Percentiles rank a stretch among this genome's conserved stretches.
Evolutionary conservation across 2,113 vertebrate species (phyloP).

Genomic region (Phocoena sinus): DNA sequence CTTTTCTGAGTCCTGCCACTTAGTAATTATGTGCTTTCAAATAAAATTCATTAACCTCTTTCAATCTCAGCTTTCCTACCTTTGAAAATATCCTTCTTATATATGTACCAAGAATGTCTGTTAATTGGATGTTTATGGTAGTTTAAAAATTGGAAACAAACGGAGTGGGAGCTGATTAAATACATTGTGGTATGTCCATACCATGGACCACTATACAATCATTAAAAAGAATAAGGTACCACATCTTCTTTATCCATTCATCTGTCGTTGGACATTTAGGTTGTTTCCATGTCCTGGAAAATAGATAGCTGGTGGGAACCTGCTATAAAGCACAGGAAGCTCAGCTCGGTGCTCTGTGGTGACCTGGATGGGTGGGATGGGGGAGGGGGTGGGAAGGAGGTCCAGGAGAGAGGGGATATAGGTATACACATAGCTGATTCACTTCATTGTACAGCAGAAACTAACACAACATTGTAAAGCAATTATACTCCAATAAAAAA

Average conservation of each 20-base stretch:
- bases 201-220: not conserved
- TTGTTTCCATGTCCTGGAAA: no score
- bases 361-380: no score
- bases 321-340: no score
- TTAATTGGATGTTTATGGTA: not conserved
- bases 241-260: no score
- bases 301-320: no score
- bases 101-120: not conserved
- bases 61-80: not conserved
- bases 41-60: not conserved
- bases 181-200: not conserved
- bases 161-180: not conserved
- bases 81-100: not conserved
- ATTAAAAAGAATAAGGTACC: not conserved
- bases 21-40: not conserved
- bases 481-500: not conserved
- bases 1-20: not conserved
- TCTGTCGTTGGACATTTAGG: no score
- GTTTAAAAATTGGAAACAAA: constrained; percentile 14
- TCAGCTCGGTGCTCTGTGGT: no score
- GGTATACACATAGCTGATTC: no score
- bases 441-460: no score
- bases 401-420: no score
- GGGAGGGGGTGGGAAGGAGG: no score
- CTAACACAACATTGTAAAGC: no score